Percentiles rank a stretch among this genome's conserved stretches.
Evolutionary conservation across 2,113 vertebrate genomes (phyloP).

Genomic region (Sus scrofa): T2T-Sscrofa CM000825.6:67700001-67700500

Average conservation of each 20-base stretch:
- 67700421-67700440: not conserved
- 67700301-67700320: not conserved
- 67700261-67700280: not conserved
- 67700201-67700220: not conserved
- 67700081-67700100: not conserved
- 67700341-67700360: not conserved
- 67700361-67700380: not conserved
- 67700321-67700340: not conserved
- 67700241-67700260: not conserved
- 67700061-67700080: not conserved
- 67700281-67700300: not conserved
- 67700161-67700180: accelerated
- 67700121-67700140: not conserved
- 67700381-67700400: not conserved
- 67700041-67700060: not conserved
- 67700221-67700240: not conserved
- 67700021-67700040: not conserved
- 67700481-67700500: not conserved
- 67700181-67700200: not conserved
- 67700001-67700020: not conserved
- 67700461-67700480: not conserved
- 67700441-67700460: not conserved
- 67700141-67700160: accelerated
- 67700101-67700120: not conserved
- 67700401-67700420: not conserved